Percentiles rank a stretch among this genome's conserved stretches.
Conservation (phyloP, 53 echinoderm and acorn worm genomes). For the Actinopyga echinites region DNA sequence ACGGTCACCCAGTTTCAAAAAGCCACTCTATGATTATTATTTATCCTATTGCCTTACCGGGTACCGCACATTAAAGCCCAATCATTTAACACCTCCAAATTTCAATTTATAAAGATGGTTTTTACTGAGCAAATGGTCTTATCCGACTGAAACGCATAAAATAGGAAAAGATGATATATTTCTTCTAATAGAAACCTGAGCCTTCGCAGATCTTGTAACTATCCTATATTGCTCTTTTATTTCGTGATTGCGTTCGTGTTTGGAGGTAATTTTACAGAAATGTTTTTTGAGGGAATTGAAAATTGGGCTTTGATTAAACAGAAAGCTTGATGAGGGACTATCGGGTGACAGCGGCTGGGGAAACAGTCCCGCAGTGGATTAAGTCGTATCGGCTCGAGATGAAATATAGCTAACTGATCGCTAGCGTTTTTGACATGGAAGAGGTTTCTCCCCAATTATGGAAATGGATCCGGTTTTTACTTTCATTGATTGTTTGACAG, state of each 20-base stretch:
- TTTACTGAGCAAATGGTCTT: conserved; percentile 30
- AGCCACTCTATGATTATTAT: background rate
- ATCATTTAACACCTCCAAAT: conserved; percentile 41
- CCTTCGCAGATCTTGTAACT: conserved; percentile 30
- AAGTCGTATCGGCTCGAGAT: conserved; percentile 26
- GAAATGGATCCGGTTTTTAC: conserved; percentile 45
- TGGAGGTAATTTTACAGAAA: conserved; percentile 39
- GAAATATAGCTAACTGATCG: conserved; percentile 39
- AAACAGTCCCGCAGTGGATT: conserved; percentile 21
- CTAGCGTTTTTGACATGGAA: conserved; percentile 28
- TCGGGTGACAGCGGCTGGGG: conserved; percentile 39
- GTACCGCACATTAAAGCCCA: conserved; percentile 23
- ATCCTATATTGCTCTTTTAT: conserved; percentile 33
- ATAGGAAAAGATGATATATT: conserved; percentile 23
- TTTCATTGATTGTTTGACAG: conserved; percentile 40
- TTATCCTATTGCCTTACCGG: conserved; percentile 28
- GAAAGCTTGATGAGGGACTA: conserved; percentile 33
- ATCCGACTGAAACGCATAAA: background rate
- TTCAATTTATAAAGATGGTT: conserved; percentile 31
- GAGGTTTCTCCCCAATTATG: conserved; percentile 39
- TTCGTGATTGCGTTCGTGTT: conserved; percentile 18
- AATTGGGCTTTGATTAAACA: conserved; percentile 35
- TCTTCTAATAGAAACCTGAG: conserved; percentile 39
- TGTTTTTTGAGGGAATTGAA: conserved; percentile 35
- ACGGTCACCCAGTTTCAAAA: conserved; percentile 3